Evolutionary conservation across 2,888 invertebrate species (phyloP).

Genomic region (Callinectes sapidus): DNA sequence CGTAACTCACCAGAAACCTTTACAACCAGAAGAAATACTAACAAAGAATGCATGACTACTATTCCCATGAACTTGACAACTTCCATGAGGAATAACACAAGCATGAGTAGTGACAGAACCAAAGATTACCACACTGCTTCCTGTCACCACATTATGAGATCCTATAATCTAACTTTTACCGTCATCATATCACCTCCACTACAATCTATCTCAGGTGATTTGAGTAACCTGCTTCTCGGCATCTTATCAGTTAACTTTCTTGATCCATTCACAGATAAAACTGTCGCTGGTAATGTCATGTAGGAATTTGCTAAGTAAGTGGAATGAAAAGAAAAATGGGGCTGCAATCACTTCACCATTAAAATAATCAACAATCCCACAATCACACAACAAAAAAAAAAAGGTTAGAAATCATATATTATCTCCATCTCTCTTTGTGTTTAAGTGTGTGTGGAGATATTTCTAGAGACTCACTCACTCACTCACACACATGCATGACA

Average conservation of each 20-base stretch:
- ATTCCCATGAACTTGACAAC: background rate
- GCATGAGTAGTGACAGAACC: background rate
- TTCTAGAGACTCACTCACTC: too few relatives aligned
- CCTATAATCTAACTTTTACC: background rate
- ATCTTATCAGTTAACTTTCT: too few relatives aligned
- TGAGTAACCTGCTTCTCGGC: too few relatives aligned
- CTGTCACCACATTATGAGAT: background rate
- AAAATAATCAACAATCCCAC: background rate
- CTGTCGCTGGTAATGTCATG: too few relatives aligned
- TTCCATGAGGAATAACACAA: background rate
- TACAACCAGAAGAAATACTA: background rate
- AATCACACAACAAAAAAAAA: background rate
- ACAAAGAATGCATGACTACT: background rate
- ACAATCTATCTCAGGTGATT: background rate
- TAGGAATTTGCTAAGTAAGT: background rate
- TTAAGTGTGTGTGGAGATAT: too few relatives aligned
- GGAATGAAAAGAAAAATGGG: background rate
- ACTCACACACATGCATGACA: background rate
- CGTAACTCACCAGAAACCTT: background rate
- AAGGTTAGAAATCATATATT: background rate
- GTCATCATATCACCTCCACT: background rate
- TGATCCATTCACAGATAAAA: too few relatives aligned
- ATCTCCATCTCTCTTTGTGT: background rate
- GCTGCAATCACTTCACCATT: background rate
- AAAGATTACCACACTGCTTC: background rate